Conservation (phyloP, 2,888 invertebrate genomes). For the Dusona sp. region DNA sequence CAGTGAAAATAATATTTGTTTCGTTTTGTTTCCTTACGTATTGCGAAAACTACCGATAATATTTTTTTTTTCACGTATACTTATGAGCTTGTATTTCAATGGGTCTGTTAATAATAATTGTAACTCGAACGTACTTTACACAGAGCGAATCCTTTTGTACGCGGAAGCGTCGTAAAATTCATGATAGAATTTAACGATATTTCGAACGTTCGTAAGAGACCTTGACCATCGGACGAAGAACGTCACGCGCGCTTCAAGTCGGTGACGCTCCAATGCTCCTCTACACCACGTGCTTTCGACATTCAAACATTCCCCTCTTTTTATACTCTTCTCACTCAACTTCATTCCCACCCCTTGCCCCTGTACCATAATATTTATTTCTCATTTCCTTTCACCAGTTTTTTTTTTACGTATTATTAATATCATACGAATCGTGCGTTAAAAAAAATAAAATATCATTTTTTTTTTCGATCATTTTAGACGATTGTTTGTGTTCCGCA, state of each 20-base stretch:
- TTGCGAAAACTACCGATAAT: neutral
- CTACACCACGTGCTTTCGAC: conserved; percentile 7
- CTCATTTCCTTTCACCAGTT: neutral
- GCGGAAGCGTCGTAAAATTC: conserved; percentile 2
- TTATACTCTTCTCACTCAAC: neutral
- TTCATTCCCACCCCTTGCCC: neutral
- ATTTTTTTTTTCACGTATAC: neutral
- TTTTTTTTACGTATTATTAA: neutral
- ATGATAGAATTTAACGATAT: neutral
- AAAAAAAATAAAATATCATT: neutral
- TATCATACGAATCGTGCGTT: neutral
- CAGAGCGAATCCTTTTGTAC: neutral
- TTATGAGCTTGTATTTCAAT: neutral
- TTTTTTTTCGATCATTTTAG: neutral
- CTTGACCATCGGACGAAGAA: conserved; percentile 34
- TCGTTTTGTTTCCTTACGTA: neutral
- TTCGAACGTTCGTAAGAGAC: conserved; percentile 16
- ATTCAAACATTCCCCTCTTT: neutral
- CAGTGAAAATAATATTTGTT: neutral
- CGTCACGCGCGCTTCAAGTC: conserved; percentile 7
- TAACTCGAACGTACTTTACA: neutral
- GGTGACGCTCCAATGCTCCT: neutral
- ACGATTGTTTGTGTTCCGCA: neutral
- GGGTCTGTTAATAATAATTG: neutral
- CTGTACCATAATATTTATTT: neutral